Evolutionary conservation across 1,140 invertebrate genomes (phyloP), one percentile per base, ranked within the genome.

Genomic region (Brachionus asplanchnoidis): DNA sequence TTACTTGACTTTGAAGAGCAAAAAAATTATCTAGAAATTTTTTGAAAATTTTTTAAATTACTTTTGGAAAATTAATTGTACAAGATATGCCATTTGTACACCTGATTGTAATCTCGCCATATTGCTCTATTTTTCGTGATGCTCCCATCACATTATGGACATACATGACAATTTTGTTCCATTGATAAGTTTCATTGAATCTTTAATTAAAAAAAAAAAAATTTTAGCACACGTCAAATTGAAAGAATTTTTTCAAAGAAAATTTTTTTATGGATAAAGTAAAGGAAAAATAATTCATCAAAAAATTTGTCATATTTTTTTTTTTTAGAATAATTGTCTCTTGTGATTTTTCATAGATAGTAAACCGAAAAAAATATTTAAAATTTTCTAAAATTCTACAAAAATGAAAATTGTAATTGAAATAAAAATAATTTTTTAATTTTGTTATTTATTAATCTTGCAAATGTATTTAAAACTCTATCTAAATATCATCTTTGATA

Each of bases 121-220:
- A 95, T 88, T 95, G 93, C 88, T 95, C 94, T 50, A 95, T 94
- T 93, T 94, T 95, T 46, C 94, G 90, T 87, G 94, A 93, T 20
- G 88, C 87, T 53, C 93, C 93, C 88, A 95, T 94, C 85, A 95
- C 88, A 88, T 95, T 95, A 88, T 95, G 94, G 1, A 95, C 94
- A 90, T 94, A 95, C 3, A 94, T 94, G 26, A 94, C 95, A 20
- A 95, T 93, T 91, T 95, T 95, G 88, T 95, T 95, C 94, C 94
- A 95, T 46, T 91, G 91, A 87, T 95, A 95, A 86, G 93, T 91
- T 87, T 94, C 89, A 36, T 90, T 88, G 70, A 87, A 89, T 86
- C 90, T 91, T 84, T 23, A 36, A 3, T 53, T 53, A 5, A 14
- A 14, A 53, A 53, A 11, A n/a, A 17, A 17, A 3, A 53, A 14